Percentiles rank a stretch among this genome's conserved stretches.
Conservation (phyloP, 2,888 invertebrate genomes). For the Melinaea menophilus region DNA sequence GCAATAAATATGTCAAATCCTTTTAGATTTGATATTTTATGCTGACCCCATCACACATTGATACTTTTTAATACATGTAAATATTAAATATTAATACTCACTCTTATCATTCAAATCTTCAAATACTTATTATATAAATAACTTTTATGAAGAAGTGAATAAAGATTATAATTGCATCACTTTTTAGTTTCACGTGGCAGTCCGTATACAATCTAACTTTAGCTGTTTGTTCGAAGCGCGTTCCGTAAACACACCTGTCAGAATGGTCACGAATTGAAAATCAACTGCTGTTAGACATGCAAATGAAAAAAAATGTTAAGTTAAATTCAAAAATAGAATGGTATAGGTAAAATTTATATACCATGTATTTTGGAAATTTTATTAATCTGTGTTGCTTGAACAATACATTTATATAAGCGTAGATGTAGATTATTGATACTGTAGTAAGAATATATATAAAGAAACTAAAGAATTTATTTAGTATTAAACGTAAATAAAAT, state of each 20-base stretch:
- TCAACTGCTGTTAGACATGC: conserved; percentile 60
- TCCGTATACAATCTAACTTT: conserved; percentile 54
- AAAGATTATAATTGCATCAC: conserved; percentile 15
- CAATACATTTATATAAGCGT: conserved; percentile 6
- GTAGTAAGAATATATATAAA: no score
- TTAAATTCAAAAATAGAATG: not conserved
- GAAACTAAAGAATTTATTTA: not conserved
- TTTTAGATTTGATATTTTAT: no score
- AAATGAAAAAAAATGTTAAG: conserved; percentile 32
- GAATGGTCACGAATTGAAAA: conserved; percentile 66
- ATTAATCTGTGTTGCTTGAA: conserved; percentile 4
- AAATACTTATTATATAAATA: conserved; percentile 1
- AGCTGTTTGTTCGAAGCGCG: conserved; percentile 53
- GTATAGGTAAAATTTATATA: not conserved
- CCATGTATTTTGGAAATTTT: conserved; percentile 5
- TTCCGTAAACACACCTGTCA: conserved; percentile 60
- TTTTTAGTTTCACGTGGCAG: conserved; percentile 10
- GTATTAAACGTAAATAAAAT: not conserved
- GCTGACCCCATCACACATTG: no score
- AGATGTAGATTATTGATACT: no score
- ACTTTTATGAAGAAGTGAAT: conserved; percentile 8
- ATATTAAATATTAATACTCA: no score
- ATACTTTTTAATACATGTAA: no score
- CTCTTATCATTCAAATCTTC: no score
- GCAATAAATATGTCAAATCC: no score